A percentile compares a stretch with the other conserved stretches of the same genome.
Evolutionary conservation across 2,888 invertebrate genomes (phyloP).

Genomic region (Machimus rusticus): DNA sequence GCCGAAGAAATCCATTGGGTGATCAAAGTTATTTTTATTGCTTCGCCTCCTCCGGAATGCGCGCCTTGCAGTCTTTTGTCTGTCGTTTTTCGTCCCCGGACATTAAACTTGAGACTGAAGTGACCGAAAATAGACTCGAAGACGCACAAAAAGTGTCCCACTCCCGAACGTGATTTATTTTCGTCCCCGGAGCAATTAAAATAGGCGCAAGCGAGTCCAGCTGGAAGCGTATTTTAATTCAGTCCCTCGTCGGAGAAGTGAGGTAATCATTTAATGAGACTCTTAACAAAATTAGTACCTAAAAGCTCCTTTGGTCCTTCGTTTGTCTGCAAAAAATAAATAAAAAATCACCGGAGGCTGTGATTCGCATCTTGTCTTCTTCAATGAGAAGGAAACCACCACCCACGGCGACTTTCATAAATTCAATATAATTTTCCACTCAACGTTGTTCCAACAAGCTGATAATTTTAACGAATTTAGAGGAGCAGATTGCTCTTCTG

Average conservation of each 20-base stretch:
- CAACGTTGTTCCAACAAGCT: background rate
- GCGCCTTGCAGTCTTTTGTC: background rate
- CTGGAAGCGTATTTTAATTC: background rate
- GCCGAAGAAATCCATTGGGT: background rate
- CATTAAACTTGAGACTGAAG: constrained; percentile 20
- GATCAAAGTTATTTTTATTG: background rate
- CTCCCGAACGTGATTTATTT: background rate
- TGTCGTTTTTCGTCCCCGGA: background rate
- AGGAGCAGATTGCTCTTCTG: background rate
- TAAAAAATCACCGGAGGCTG: background rate
- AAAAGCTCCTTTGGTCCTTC: background rate
- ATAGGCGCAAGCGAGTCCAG: background rate
- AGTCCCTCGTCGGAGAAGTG: background rate
- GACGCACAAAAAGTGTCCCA: background rate
- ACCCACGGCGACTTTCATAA: background rate
- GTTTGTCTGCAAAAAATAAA: background rate
- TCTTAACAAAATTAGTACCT: background rate
- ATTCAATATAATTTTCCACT: background rate
- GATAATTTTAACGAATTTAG: background rate
- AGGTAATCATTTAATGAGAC: background rate
- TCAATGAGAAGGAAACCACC: background rate
- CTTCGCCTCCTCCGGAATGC: background rate
- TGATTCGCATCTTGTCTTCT: background rate
- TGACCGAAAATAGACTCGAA: background rate
- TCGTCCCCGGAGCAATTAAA: background rate